Conservation (phyloP, 2,797 vertebrate genomes). For the Geotria australis region DNA sequence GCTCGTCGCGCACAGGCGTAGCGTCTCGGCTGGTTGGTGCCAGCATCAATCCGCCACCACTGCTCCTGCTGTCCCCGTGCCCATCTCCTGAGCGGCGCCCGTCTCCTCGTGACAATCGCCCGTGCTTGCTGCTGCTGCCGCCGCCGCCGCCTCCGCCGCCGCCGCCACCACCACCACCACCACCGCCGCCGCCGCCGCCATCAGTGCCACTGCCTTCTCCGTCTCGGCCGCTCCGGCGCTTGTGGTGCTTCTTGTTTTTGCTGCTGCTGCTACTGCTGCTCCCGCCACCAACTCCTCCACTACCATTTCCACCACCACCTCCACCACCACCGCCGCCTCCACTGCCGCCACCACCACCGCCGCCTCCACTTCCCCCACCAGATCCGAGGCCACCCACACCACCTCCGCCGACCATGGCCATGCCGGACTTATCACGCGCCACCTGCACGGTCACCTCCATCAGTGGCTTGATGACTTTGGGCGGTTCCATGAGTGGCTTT, state of each 20-base stretch:
- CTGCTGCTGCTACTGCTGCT: not conserved
- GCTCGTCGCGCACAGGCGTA: constrained; percentile 74
- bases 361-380: too few species aligned
- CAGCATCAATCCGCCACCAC: constrained; percentile 16
- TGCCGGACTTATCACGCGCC: not conserved
- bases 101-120: not conserved
- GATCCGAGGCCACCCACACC: not conserved
- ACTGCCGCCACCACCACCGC: too few species aligned
- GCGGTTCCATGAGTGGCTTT: not conserved
- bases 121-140: not conserved
- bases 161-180: not conserved
- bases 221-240: not conserved
- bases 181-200: not conserved
- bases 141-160: not conserved
- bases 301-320: not conserved
- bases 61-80: constrained; percentile 18
- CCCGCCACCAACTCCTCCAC: not conserved
- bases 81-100: constrained; percentile 1
- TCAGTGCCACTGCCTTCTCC: not conserved
- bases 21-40: constrained; percentile 45
- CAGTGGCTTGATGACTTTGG: not conserved
- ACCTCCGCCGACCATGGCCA: not conserved
- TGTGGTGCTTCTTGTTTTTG: not conserved
- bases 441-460: not conserved
- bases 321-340: too few species aligned